phyloP scores from a whole-genome alignment of 2,113 vertebrate genomes.

The Hemichromis elongatus region DNA sequence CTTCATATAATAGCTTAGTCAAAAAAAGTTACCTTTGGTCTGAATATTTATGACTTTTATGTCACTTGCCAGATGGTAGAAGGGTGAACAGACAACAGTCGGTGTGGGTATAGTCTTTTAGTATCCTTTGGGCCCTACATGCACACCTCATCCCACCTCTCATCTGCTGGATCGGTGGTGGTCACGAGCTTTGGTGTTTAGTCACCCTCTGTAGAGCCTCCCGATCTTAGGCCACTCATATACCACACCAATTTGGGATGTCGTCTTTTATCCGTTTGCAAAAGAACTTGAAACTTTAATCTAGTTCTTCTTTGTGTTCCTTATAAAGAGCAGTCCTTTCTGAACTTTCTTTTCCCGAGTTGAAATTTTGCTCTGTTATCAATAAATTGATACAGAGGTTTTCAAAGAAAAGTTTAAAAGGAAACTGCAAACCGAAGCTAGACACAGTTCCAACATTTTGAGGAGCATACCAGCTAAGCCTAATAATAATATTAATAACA shows the following conservation, averaged over 20 bases:
- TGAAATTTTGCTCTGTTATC: background rate
- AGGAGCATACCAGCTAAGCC: background rate
- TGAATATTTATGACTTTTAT: background rate
- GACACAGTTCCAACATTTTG: background rate
- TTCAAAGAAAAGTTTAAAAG: background rate
- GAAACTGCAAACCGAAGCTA: background rate
- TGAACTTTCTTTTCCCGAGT: background rate
- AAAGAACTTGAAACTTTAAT: background rate
- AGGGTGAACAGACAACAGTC: background rate
- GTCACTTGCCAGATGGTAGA: background rate
- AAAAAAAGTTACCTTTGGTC: constrained; percentile 5
- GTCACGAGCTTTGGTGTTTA: background rate
- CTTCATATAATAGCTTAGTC: background rate
- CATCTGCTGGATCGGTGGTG: background rate
- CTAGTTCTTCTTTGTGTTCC: background rate
- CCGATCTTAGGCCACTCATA: background rate
- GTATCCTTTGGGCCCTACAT: background rate
- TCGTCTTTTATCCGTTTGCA: background rate
- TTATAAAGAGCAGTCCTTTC: background rate
- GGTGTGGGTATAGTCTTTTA: background rate
- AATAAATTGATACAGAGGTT: background rate
- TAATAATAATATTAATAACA: background rate
- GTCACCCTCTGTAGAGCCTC: background rate
- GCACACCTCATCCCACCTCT: background rate
- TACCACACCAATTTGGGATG: background rate